Evolutionary conservation across 1,140 invertebrate genomes (phyloP), one percentile per base, ranked within the genome.

Genomic region (Aphaenogaster rudis): DNA sequence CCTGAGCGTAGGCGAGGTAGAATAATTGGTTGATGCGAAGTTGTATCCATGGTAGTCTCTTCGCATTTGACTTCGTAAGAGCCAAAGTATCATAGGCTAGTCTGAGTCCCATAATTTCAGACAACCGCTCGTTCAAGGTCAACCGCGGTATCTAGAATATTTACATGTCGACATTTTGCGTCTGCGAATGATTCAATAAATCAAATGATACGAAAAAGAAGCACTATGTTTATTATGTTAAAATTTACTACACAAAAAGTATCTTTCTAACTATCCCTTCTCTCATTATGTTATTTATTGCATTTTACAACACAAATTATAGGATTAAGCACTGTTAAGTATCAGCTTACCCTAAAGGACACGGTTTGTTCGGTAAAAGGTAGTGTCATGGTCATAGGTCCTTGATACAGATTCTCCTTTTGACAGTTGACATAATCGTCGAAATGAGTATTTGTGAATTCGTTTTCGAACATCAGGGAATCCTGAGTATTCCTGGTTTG

Each of bases 1-100:
- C 93, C 93, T 94, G 93, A 88, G 92, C 91, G 71, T 93, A 93
- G 66, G 84, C 88, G 71, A 94, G 90, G 74, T 92, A 94, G 80
- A 92, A 94, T 88, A 92, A 84, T 67, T 92, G 89, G 80, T 88
- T 42, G 45, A 71, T 67, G 45, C 88, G 59, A 57, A 91, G 88
- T 33, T 92, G 52, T 74, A 93, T 61, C 92, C 93, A 94, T 8
- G 91, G 93, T 67, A 92, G 86, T 36, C 74, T 90, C 72, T 61
- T 59, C 42, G 50, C n/a, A 57, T 57, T 36, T 54, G 59, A 86
- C 79, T 45, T 88, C 33, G 77, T 45, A 76, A 87, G 85, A 88
- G 54, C 71, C 89, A 94, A 92, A 92, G 92, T 92, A 81, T 93
- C 93, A 54, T 92, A 91, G 67, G 91, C 90, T 71, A 94, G 85